Evolutionary conservation across 2,888 invertebrate genomes (phyloP).

Genomic region (Prenolepis imparis): DNA sequence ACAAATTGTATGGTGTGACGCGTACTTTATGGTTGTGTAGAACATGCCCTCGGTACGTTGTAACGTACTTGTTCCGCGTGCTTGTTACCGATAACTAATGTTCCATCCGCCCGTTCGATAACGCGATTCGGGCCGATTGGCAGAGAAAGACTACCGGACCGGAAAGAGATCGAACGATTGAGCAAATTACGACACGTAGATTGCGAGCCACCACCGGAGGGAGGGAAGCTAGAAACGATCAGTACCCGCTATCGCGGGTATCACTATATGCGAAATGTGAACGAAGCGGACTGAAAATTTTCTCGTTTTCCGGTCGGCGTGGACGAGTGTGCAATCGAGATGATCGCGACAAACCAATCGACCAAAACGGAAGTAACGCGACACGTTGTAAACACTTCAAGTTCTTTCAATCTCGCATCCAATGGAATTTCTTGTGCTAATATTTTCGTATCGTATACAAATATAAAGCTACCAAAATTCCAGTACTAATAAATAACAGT

Average conservation of each 20-base stretch:
- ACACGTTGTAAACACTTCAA: slow-evolving; percentile 41
- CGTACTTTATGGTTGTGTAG: slow-evolving; percentile 82
- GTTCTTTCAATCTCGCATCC: slow-evolving; percentile 7
- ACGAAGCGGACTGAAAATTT: slow-evolving; percentile 51
- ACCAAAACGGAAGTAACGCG: slow-evolving; percentile 23
- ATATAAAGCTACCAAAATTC: not conserved
- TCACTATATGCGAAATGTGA: slow-evolving; percentile 37
- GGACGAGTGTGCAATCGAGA: slow-evolving; percentile 42
- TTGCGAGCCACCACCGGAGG: slow-evolving; percentile 37
- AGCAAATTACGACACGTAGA: slow-evolving; percentile 68
- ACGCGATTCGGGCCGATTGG: slow-evolving; percentile 72
- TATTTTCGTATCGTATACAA: not conserved
- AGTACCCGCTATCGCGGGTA: slow-evolving; percentile 49
- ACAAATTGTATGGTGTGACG: slow-evolving; percentile 69
- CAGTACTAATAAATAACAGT: not conserved
- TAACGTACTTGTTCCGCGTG: slow-evolving; percentile 80
- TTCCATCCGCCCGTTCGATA: slow-evolving; percentile 72
- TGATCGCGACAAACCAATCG: slow-evolving; percentile 19
- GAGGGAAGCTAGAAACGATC: slow-evolving; percentile 28
- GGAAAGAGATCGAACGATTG: slow-evolving; percentile 58
- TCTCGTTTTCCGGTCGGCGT: slow-evolving; percentile 60
- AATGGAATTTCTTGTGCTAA: not conserved
- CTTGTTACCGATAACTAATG: slow-evolving; percentile 82
- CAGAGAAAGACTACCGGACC: slow-evolving; percentile 25
- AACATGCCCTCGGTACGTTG: slow-evolving; percentile 77